These are phyloP conservation scores for Catharus fuscescens DNA, from an alignment of 2,113 vertebrate genomes.

Conservation along the genomic window DNA sequence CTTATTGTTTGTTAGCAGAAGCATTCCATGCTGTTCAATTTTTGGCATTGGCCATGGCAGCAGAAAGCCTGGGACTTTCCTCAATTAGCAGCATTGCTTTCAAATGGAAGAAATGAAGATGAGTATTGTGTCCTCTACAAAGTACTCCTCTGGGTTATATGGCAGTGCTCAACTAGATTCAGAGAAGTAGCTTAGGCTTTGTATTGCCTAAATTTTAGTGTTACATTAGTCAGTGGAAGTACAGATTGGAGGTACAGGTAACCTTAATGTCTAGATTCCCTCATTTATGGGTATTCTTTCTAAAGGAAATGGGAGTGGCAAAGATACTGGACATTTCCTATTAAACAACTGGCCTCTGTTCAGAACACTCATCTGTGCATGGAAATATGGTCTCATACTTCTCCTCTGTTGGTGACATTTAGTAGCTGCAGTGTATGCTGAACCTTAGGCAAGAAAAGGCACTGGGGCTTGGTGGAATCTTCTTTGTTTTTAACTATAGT, in stretches of 20 bases:
- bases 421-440: not conserved
- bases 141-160: not conserved
- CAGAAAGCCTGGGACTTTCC: not conserved
- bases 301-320: not conserved
- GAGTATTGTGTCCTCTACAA: accelerated
- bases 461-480: not conserved
- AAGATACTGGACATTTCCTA: not conserved
- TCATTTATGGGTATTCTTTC: not conserved
- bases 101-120: not conserved
- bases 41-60: not conserved
- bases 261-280: not conserved
- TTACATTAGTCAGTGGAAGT: not conserved
- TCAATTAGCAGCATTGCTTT: not conserved
- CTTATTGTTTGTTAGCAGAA: not conserved
- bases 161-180: not conserved
- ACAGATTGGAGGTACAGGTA: not conserved
- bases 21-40: not conserved
- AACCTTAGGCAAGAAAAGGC: not conserved
- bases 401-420: not conserved
- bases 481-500: not conserved
- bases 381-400: not conserved
- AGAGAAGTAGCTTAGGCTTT: not conserved
- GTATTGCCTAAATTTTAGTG: not conserved
- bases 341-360: not conserved
- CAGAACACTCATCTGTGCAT: not conserved